phyloP scores from a whole-genome alignment of 2,797 vertebrate genomes.

The Helicolenus hilgendorfi region DNA sequence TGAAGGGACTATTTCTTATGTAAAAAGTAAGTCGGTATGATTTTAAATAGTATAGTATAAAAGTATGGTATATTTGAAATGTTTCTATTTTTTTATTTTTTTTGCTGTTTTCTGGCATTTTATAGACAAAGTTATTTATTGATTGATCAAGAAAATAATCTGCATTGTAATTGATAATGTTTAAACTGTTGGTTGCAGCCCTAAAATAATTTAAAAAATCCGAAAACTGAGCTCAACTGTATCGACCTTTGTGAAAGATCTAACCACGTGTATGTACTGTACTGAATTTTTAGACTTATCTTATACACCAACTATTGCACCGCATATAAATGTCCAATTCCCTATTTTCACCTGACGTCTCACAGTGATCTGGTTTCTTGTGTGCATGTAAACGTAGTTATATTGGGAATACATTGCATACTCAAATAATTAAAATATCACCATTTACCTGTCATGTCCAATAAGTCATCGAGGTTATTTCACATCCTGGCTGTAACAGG shows the following conservation, averaged over 20 bases:
- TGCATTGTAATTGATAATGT: not conserved
- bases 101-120: not conserved
- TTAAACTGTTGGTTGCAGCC: not conserved
- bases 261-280: not conserved
- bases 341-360: not conserved
- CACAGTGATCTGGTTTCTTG: not conserved
- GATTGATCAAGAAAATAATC: not conserved
- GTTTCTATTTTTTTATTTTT: too few species aligned
- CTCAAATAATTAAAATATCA: not conserved
- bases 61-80: too few species aligned
- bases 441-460: not conserved
- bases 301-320: not conserved
- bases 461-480: not conserved
- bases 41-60: too few species aligned
- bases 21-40: not conserved
- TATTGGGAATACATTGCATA: not conserved
- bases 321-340: not conserved
- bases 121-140: not conserved
- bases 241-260: not conserved
- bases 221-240: not conserved
- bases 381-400: not conserved
- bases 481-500: constrained; percentile 19
- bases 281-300: not conserved
- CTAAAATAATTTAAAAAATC: not conserved
- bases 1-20: not conserved